phyloP scores from a whole-genome alignment of 2,113 vertebrate species.

The Progne subis region DNA sequence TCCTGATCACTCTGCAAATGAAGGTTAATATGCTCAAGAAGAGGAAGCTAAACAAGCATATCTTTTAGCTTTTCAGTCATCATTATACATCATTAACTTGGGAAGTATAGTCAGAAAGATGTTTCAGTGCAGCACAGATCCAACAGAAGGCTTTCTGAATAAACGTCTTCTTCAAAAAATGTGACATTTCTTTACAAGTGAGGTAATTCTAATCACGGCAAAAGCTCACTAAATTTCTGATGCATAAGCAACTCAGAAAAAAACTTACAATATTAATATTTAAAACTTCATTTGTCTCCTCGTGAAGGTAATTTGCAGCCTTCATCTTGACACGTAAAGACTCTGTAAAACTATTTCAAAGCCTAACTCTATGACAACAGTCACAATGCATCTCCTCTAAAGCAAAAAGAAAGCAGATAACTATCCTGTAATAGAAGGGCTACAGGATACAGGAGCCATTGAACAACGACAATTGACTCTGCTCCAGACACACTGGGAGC shows the following conservation, averaged over 20 bases:
- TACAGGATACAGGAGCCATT: neutral
- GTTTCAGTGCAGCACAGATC: neutral
- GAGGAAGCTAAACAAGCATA: neutral
- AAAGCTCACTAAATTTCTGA: neutral
- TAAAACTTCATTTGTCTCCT: neutral
- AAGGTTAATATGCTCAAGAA: neutral
- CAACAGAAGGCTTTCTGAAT: neutral
- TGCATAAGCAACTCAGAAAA: neutral
- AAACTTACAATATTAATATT: neutral
- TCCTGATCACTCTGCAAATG: neutral
- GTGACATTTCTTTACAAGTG: neutral
- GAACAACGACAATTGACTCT: neutral
- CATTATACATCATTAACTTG: neutral
- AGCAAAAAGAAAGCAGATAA: neutral
- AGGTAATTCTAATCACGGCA: neutral
- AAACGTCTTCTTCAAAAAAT: neutral
- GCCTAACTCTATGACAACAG: neutral
- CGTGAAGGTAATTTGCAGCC: neutral
- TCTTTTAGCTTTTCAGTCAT: neutral
- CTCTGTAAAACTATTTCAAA: conserved; percentile 5
- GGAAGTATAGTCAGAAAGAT: neutral
- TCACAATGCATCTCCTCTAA: neutral
- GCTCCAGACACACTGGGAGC: neutral
- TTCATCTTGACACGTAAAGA: neutral
- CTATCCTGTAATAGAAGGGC: neutral